Conservation (phyloP, 2,113 vertebrate genomes). For the rat (Rattus norvegicus) region DNA sequence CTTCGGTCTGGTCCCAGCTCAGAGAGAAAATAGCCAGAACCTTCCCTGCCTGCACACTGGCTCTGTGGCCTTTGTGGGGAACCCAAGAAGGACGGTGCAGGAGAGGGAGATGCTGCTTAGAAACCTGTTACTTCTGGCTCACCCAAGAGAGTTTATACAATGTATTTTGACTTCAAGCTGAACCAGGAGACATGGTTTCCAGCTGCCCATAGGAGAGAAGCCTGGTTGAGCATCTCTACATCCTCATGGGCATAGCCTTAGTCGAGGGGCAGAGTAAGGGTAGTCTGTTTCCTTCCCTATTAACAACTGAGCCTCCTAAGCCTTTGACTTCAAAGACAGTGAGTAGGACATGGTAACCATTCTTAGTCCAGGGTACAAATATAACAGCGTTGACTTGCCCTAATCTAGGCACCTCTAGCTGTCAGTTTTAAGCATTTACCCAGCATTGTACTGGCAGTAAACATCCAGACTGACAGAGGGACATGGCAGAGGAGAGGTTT, state of each 20-base stretch:
- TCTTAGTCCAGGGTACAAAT: not conserved
- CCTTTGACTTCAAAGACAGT: not conserved
- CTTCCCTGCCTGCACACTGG: not conserved
- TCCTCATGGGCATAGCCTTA: not conserved
- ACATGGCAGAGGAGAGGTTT: not conserved
- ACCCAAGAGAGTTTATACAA: constrained; percentile 58
- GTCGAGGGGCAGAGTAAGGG: not conserved
- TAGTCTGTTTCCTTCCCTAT: not conserved
- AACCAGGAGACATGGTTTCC: constrained; percentile 60
- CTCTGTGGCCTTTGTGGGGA: not conserved
- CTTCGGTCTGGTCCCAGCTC: not conserved
- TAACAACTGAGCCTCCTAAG: not conserved
- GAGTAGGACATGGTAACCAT: not conserved
- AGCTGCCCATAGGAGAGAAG: constrained; percentile 48
- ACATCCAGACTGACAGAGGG: not conserved
- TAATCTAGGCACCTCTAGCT: not conserved
- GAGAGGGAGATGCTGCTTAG: not conserved
- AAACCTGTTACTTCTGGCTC: constrained; percentile 14
- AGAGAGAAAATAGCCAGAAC: not conserved
- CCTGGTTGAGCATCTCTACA: constrained; percentile 46
- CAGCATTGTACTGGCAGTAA: not conserved
- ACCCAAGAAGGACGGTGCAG: not conserved
- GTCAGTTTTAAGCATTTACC: not conserved
- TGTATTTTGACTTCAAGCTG: constrained; percentile 13
- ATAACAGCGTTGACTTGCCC: not conserved